A percentile compares a stretch with the other conserved stretches of the same genome.
These are phyloP conservation scores for Triops longicaudatus DNA, from an alignment of 1,140 invertebrate species.

Conservation along the genomic window DNA sequence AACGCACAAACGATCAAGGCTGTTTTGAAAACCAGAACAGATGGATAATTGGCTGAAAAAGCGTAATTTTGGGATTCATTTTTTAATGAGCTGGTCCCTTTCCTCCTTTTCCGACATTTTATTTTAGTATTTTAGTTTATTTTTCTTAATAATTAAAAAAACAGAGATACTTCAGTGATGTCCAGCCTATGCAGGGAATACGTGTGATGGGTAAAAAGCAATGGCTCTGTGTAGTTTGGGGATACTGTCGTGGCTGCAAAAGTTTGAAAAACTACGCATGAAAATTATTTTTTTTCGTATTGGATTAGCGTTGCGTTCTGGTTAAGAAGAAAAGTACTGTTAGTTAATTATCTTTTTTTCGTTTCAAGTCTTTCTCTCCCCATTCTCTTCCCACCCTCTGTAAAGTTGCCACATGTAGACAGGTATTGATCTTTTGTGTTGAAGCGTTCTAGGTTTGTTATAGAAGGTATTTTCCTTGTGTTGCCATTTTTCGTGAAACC, in stretches of 20 bases:
- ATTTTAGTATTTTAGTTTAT: background rate
- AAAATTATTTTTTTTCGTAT: background rate
- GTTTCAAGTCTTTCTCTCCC: background rate
- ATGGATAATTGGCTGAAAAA: background rate
- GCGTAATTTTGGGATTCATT: background rate
- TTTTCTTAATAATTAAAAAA: background rate
- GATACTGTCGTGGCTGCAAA: background rate
- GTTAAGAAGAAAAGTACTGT: background rate
- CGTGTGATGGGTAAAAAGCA: background rate
- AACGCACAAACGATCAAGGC: conserved; percentile 52
- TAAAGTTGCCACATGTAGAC: conserved; percentile 5
- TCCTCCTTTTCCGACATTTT: background rate
- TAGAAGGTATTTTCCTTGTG: background rate
- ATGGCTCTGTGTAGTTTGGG: background rate
- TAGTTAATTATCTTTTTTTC: no score
- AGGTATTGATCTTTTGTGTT: background rate
- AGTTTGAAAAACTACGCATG: background rate
- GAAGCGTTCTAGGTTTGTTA: background rate
- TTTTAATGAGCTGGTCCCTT: background rate
- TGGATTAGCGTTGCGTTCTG: background rate
- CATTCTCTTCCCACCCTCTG: background rate
- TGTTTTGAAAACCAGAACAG: conserved; percentile 38
- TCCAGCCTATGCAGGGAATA: background rate
- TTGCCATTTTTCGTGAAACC: conserved; percentile 3
- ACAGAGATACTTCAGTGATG: conserved; percentile 4